Base-by-base conservation (phyloP, 2,113 vertebrate genomes). In the Falcunculus frontatus region DNA sequence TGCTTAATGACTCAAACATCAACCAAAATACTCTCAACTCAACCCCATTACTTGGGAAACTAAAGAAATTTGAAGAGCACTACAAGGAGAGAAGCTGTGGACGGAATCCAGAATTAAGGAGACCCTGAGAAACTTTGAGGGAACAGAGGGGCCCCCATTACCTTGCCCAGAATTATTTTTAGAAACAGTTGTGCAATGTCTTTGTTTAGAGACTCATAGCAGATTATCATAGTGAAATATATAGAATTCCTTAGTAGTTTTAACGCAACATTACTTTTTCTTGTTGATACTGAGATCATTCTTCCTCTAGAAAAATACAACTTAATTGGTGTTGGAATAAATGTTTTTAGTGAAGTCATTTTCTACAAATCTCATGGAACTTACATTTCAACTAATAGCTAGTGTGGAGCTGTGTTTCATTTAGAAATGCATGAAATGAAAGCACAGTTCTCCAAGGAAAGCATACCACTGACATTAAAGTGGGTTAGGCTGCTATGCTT, bases 401-500 rank as follows among this genome's bases (percentile, higher is more conserved):
- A 93, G 14, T 41, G 35, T 91, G n/a, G 65, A 93, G 26, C 35
- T 88, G 73, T 80, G 53, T 76, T 67, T 89, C 59, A 42, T 80
- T 96, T 96, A 81, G 52, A 95, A 96, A 70, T 86, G 87, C 64
- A 65, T 89, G 46, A 70, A 94, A 87, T 74, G 26, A 90, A 97
- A 94, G 55, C 62, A 14, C 23, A 27, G 78, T 74, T 94, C 63
- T 95, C 64, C 90, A 75, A 92, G 41, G 60, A 94, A 94, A 93
- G 13, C 68, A 15, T 83, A 70, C 53, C 32, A 44, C 37, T 87
- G 32, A 11, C 49, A 90, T 73, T 93, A 95, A 97, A 97, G 76
- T 91, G 69, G 46, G 87, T 91, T 93, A 95, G 87, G 76, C 19
- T 75, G 41, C 47, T 96, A 46, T 90, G 37, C 91, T 90, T 92